Evolutionary conservation across 1,140 invertebrate genomes (phyloP).

Genomic region (Eriosoma lanigerum): DNA sequence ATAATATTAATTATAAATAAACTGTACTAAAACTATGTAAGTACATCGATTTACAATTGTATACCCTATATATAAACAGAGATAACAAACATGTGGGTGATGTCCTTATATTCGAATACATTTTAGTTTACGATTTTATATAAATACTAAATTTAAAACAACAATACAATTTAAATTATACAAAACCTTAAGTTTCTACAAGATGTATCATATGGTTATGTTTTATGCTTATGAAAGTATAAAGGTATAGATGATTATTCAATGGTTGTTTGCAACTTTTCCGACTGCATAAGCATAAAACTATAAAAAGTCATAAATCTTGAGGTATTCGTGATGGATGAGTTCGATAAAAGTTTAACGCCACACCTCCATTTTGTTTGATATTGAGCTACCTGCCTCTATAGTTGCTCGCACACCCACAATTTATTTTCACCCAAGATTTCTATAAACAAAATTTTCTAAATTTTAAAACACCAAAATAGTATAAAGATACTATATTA

Average conservation of each 20-base stretch:
- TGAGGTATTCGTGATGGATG: conserved; percentile 37
- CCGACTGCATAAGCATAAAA: conserved; percentile 42
- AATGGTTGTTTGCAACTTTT: conserved; percentile 30
- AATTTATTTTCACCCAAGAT: conserved; percentile 18
- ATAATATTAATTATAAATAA: too few species aligned
- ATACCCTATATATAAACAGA: too few species aligned
- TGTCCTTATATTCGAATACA: too few species aligned
- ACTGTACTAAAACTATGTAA: too few species aligned
- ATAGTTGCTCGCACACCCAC: not conserved
- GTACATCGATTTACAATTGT: too few species aligned
- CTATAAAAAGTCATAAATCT: conserved; percentile 40
- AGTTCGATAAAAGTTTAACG: conserved; percentile 43
- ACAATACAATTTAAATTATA: conserved; percentile 1
- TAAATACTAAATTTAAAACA: not conserved
- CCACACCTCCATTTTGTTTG: not conserved
- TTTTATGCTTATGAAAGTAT: too few species aligned
- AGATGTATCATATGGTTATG: conserved; percentile 21
- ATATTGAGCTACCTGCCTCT: conserved; percentile 8
- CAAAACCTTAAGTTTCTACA: conserved; percentile 15
- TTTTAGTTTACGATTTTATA: too few species aligned
- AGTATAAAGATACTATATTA: not conserved
- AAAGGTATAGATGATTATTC: conserved; percentile 24
- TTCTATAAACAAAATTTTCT: not conserved
- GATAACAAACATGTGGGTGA: too few species aligned
- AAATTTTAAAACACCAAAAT: not conserved